Evolutionary conservation across 2,888 invertebrate genomes (phyloP), one percentile per base, ranked within the genome.

Genomic region (Drosophila recens): DNA sequence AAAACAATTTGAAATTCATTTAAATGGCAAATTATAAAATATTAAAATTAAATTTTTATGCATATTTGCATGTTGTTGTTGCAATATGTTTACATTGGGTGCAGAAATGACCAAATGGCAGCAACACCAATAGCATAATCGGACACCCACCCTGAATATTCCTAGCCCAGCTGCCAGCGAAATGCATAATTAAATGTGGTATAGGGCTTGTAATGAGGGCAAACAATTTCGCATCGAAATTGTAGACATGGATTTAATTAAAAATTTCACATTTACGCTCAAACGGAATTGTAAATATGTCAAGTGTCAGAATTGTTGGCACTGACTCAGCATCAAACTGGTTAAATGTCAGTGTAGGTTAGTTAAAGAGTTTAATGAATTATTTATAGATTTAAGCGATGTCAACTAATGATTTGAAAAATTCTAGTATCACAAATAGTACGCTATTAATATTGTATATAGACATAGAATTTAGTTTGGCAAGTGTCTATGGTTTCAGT

Each of bases 161-260:
- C 36, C 23, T 1, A 17, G 30, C 53, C 10, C 30, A 15, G 13
- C 42, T 23, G 36, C n/a, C 42, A 23, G n/a, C 43, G 49, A 68
- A 71, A 58, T 78, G 62, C 79, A 79, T 79, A 81, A 79, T 81
- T 81, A 74, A 81, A 79, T 81, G 49, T 63, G 68, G 52, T 65
- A 57, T 45, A 23, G 54, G 48, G 30, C 53, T 43, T 66, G 66
- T 81, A 71, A 71, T 67, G 67, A 67, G 65, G 33, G 72, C 81
- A 79, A 79, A 77, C 73, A 77, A 65, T 68, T 78, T 77, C 36
- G 52, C 67, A 74, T 58, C 49, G 56, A 67, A 81, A 70, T 65
- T 77, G 62, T 34, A 63, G 63, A 80, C 62, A 70, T 57, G 51
- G n/a, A 68, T 74, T 81, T 78, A 74, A 79, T 79, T 79, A 68